These are phyloP conservation scores for Esperia sulphurella DNA, from an alignment of 2,888 invertebrate species.

Conservation along the genomic window DNA sequence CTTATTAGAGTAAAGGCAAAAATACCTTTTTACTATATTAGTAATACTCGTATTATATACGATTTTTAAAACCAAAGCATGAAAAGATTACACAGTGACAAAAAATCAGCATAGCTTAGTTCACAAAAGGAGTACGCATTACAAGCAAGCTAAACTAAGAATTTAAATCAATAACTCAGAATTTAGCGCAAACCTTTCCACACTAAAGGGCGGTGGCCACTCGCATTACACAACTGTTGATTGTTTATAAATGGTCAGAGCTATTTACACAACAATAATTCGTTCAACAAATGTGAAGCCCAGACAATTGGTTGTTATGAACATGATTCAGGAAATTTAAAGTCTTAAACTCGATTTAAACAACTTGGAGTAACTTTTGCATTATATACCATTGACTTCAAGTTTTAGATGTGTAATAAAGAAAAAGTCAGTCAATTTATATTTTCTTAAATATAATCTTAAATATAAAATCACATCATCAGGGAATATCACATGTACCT, in stretches of 20 bases:
- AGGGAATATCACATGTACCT: too few species aligned
- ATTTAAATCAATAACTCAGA: constrained; percentile 10
- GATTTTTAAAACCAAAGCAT: too few species aligned
- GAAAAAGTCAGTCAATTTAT: too few species aligned
- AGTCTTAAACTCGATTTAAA: not conserved
- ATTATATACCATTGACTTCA: too few species aligned
- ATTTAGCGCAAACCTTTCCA: constrained; percentile 32
- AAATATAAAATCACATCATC: too few species aligned
- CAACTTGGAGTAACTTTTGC: too few species aligned
- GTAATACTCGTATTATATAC: too few species aligned
- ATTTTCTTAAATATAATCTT: too few species aligned
- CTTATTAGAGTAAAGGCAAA: too few species aligned
- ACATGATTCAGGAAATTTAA: constrained; percentile 6
- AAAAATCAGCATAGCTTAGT: not conserved
- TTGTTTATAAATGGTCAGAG: constrained; percentile 42
- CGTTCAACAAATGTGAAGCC: constrained; percentile 26
- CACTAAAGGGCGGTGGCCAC: constrained; percentile 33
- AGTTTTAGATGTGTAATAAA: too few species aligned
- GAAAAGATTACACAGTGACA: not conserved
- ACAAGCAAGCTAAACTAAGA: constrained; percentile 1
- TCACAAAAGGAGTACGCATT: too few species aligned
- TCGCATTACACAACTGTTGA: constrained; percentile 39
- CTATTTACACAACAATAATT: constrained; percentile 35
- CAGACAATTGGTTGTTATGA: constrained; percentile 18
- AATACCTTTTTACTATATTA: too few species aligned